phyloP scores from a whole-genome alignment of 53 echinoderm and acorn worm species.

The Echinometra lucunter region DNA sequence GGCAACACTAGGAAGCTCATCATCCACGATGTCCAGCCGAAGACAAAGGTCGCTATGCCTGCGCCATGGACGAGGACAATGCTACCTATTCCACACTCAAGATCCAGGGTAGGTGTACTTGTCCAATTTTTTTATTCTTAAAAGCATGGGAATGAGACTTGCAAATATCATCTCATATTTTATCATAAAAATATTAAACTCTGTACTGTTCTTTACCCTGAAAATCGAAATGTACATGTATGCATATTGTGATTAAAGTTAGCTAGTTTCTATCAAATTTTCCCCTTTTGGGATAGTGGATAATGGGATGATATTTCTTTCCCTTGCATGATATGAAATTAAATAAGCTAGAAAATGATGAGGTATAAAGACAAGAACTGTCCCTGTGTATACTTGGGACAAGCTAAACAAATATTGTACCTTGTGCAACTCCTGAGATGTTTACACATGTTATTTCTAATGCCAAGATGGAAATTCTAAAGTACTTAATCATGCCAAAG shows the following conservation, averaged over 20 bases:
- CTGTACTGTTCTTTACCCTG: not conserved
- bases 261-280: not conserved
- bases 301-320: not conserved
- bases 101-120: constrained; percentile 81
- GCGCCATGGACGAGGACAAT: constrained; percentile 86
- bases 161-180: too few relatives aligned
- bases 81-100: constrained; percentile 79
- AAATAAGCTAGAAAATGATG: too few relatives aligned
- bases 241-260: not conserved
- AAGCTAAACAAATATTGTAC: too few relatives aligned
- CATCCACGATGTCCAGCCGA: constrained; percentile 84
- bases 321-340: not conserved
- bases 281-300: not conserved
- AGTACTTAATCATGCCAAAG: too few relatives aligned
- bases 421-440: too few relatives aligned
- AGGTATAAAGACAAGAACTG: too few relatives aligned
- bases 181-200: not conserved
- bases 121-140: not conserved
- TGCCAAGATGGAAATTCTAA: too few relatives aligned
- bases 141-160: not conserved
- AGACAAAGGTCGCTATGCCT: constrained; percentile 92
- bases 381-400: too few relatives aligned
- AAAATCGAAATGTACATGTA: too few relatives aligned
- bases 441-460: too few relatives aligned
- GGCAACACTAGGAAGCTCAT: constrained; percentile 86